Conservation (phyloP, 1,140 invertebrate species). For the Neotoxoptera formosana region DNA sequence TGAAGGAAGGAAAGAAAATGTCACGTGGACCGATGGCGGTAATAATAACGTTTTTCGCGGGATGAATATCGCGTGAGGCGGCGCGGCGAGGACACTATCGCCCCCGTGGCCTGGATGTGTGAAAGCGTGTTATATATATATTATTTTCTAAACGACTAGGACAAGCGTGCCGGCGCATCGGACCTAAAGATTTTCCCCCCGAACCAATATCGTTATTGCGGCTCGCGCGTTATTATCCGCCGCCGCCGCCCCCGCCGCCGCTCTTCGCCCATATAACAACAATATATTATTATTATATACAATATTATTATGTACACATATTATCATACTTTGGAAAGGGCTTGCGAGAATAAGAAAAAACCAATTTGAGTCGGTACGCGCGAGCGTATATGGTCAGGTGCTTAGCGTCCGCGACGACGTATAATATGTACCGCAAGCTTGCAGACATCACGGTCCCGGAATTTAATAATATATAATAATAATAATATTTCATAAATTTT, state of each 20-base stretch:
- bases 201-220: slow-evolving; percentile 47
- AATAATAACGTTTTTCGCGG: not conserved
- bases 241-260: not conserved
- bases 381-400: slow-evolving; percentile 23
- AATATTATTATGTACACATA: not conserved
- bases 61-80: not conserved
- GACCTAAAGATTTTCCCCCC: slow-evolving; percentile 52
- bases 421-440: too few relatives aligned
- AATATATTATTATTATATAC: slow-evolving; percentile 3
- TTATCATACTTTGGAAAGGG: not conserved
- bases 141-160: not conserved
- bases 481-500: not conserved
- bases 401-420: not conserved
- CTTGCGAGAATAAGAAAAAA: not conserved
- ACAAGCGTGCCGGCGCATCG: slow-evolving; percentile 53
- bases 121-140: not conserved
- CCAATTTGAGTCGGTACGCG: not conserved
- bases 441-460: not conserved
- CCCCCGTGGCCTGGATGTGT: not conserved
- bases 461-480: slow-evolving; percentile 29
- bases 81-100: not conserved
- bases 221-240: not conserved
- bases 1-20: slow-evolving; percentile 9
- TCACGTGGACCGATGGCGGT: slow-evolving; percentile 17
- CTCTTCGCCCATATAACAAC: not conserved